Base-by-base conservation (phyloP, 2,113 vertebrate genomes). In the Cyphomyrus discorhynchus region DNA sequence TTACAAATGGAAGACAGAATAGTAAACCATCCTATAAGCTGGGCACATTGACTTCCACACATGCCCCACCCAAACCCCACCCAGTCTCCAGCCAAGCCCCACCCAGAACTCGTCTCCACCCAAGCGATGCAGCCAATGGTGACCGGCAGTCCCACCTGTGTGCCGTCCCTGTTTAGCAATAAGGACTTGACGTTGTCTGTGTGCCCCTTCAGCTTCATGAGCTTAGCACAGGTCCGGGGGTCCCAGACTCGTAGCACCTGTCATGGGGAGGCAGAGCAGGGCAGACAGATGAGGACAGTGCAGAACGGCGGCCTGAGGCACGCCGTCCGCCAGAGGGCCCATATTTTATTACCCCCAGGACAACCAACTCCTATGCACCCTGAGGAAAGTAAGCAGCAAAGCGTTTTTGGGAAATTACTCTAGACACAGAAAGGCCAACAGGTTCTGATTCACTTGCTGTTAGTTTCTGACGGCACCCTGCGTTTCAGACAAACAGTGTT, bases 121-220 rank as follows among this genome's bases (percentile, higher is more conserved):
- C 13, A 39, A 19, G 35, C 24, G 1, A 27, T 2, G 15, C 49
- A 15, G 35, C 87, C 53, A 66, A 10, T 0, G 15, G 5, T 17
- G 74, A 80, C 52, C 19, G n/a, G 24, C 52, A 86, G 70, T 45
- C 84, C 80, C 94, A 98, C 98, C 97, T 99, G 98, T 11, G 98
- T 99, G 86, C 98, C 98, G 17, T 99, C 98, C 92, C 97, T 95
- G 95, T 99, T 99, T 93, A 99, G 91, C 80, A 99, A 92, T 95
- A 99, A 91, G 0, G 98, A 97, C 93, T 99, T 99, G 0, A 99
- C 98, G 0, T 99, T 99, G 94, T 99, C 98, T 0, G 98, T 98
- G 95, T 99, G 98, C 7, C 98, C 98, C 94, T 99, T 99, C 17
- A 99, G 96, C 94, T 99, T 99, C 98, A 99, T 99, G 13, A 99